Percentiles rank a stretch among this genome's conserved stretches.
phyloP scores from a whole-genome alignment of 2,888 invertebrate species.

The Drosophila dives region DNA sequence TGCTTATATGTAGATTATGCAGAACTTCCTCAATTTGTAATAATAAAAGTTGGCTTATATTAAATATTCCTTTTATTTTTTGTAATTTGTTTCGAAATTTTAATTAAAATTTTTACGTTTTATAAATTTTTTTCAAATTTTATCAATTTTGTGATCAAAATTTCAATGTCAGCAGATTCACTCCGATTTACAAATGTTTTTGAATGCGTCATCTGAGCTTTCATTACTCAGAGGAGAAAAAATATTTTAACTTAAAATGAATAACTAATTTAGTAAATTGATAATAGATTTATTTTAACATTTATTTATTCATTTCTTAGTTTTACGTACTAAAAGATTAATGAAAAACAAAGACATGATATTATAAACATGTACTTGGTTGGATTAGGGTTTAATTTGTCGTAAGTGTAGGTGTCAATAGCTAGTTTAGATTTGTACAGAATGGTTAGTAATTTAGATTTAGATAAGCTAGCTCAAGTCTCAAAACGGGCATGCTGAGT shows the following conservation, averaged over 20 bases:
- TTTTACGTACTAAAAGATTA: neutral
- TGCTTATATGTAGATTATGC: neutral
- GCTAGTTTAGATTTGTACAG: slow-evolving; percentile 35
- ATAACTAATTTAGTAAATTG: neutral
- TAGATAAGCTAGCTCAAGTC: slow-evolving; percentile 34
- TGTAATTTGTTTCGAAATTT: too few relatives aligned
- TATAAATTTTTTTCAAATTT: too few relatives aligned
- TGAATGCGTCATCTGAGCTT: neutral
- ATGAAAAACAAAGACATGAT: neutral
- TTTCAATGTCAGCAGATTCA: neutral
- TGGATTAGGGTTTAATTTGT: slow-evolving; percentile 14
- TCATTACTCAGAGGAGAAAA: neutral
- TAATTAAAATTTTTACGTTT: too few relatives aligned
- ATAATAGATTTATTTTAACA: neutral
- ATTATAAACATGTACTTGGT: neutral
- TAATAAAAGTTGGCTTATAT: neutral
- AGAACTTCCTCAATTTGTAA: neutral
- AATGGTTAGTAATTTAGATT: slow-evolving; percentile 45
- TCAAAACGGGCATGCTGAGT: slow-evolving; percentile 37
- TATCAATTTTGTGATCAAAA: neutral
- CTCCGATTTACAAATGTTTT: neutral
- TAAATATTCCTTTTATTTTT: neutral
- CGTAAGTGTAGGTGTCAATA: slow-evolving; percentile 51
- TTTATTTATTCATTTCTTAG: neutral
- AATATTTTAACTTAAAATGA: too few relatives aligned